phyloP scores from a whole-genome alignment of 2,797 vertebrate genomes.

The Protosalanx chinensis region DNA sequence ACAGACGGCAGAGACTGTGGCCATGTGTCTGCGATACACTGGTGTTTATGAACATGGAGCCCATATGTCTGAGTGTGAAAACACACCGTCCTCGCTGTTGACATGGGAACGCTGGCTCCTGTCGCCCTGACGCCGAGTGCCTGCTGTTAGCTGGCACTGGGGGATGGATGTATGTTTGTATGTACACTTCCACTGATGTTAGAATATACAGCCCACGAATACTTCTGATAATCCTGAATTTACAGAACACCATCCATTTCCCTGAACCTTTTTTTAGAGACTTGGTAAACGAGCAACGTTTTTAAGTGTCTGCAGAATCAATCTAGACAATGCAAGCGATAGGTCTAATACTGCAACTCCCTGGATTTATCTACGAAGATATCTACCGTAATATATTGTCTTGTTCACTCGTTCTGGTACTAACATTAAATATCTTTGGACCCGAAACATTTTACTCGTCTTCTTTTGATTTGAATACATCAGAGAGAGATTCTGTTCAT shows the following conservation, averaged over 20 bases:
- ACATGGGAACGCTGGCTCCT: not conserved
- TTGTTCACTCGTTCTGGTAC: not conserved
- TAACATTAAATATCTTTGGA: no score
- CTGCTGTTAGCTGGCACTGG: not conserved
- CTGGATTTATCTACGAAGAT: not conserved
- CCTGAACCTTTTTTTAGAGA: no score
- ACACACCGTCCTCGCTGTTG: not conserved
- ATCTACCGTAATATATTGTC: not conserved
- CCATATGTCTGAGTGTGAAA: slow-evolving; percentile 15
- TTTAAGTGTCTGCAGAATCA: not conserved
- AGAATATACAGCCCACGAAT: no score
- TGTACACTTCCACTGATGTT: no score
- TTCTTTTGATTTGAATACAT: slow-evolving; percentile 8
- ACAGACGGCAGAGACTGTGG: not conserved
- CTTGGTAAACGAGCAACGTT: no score
- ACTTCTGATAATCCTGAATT: no score
- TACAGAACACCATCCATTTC: no score
- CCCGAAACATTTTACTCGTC: no score
- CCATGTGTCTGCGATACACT: not conserved
- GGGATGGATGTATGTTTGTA: not conserved
- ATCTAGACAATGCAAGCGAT: not conserved
- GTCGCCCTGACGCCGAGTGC: not conserved
- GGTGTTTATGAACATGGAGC: slow-evolving; percentile 5
- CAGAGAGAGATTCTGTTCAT: not conserved
- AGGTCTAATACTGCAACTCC: no score